A percentile compares a stretch with the other conserved stretches of the same genome.
Conservation (phyloP, 2,797 vertebrate species). For the Taenioides sp. region DNA sequence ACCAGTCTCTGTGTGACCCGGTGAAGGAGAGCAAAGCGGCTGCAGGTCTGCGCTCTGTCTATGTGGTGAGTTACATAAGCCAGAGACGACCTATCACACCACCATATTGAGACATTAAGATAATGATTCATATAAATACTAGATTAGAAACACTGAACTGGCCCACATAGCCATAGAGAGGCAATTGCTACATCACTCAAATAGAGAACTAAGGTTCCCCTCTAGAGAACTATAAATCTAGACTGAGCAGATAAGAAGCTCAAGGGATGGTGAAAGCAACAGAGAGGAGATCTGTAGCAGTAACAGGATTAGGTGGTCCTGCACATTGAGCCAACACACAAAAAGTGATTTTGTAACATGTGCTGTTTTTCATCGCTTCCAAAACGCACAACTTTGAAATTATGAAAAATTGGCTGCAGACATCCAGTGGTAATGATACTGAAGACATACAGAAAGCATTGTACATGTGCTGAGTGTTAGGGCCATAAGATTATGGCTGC, state of each 20-base stretch:
- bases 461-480: constrained; percentile 7
- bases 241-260: constrained; percentile 53
- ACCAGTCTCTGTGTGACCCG: constrained; percentile 90
- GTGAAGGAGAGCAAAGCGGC: constrained; percentile 82
- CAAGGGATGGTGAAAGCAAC: constrained; percentile 66
- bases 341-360: constrained; percentile 40
- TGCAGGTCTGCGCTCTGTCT: constrained; percentile 88
- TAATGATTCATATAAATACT: constrained; percentile 23
- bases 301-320: constrained; percentile 68
- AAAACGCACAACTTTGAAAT: constrained; percentile 15
- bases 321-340: constrained; percentile 45
- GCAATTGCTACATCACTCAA: constrained; percentile 15
- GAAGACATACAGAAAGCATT: constrained; percentile 4
- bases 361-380: constrained; percentile 56
- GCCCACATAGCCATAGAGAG: constrained; percentile 12
- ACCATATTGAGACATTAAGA: constrained; percentile 48
- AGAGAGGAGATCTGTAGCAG: constrained; percentile 58
- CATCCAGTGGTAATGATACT: not conserved
- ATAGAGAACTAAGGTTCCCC: constrained; percentile 27
- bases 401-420: constrained; percentile 24
- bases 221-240: constrained; percentile 62
- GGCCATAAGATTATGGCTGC: constrained; percentile 3
- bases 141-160: constrained; percentile 5
- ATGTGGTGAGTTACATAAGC: constrained; percentile 87
- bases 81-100: constrained; percentile 37